A percentile compares a stretch with the other conserved stretches of the same genome.
Conservation (phyloP, 2,888 invertebrate genomes). For the Apamea epomidion region DNA sequence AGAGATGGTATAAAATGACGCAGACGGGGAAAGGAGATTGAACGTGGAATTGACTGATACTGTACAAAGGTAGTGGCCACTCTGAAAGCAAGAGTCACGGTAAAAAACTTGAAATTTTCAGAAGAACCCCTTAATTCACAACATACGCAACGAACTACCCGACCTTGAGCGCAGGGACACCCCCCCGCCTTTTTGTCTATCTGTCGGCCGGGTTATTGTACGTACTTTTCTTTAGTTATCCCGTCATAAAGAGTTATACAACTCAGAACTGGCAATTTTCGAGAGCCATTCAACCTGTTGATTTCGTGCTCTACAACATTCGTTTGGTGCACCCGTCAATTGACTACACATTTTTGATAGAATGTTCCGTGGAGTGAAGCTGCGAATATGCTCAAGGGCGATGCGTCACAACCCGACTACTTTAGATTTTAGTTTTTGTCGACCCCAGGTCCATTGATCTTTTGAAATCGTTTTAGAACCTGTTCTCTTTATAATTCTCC, state of each 20-base stretch:
- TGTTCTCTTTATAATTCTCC: slow-evolving; percentile 15
- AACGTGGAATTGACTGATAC: not conserved
- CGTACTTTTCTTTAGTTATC: slow-evolving; percentile 16
- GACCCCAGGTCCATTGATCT: not conserved
- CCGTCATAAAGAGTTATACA: slow-evolving; percentile 18
- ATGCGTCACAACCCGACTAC: slow-evolving; percentile 7
- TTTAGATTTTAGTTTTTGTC: slow-evolving; percentile 13
- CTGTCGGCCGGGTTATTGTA: not conserved
- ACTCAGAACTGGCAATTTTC: slow-evolving; percentile 15
- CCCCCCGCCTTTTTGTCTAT: not conserved
- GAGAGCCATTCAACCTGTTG: slow-evolving; percentile 39
- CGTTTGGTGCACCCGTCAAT: not conserved
- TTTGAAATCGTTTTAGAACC: slow-evolving; percentile 16
- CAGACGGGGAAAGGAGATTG: not conserved
- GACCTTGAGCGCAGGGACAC: slow-evolving; percentile 2
- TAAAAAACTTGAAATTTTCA: not conserved
- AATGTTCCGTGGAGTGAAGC: not conserved
- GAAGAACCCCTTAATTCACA: not conserved
- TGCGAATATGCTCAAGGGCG: not conserved
- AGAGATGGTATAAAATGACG: not conserved
- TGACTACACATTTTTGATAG: not conserved
- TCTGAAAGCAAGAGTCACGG: too few species aligned
- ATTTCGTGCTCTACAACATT: slow-evolving; percentile 14
- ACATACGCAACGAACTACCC: not conserved
- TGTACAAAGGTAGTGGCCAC: not conserved